These are phyloP conservation scores for Chaetops frenatus DNA, from an alignment of 2,113 vertebrate genomes.

Conservation along the genomic window DNA sequence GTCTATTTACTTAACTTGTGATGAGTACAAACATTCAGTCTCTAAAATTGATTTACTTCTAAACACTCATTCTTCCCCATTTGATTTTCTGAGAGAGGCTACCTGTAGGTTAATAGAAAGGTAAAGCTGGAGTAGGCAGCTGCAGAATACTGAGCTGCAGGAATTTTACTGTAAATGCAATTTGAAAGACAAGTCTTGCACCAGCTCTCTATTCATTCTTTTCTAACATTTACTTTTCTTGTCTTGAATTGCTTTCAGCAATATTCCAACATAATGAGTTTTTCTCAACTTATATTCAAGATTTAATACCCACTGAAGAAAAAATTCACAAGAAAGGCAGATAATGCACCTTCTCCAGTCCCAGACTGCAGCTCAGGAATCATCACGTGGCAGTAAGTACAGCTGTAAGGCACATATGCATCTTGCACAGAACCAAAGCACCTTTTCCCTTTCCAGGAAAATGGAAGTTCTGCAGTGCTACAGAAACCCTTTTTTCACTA, in stretches of 20 bases:
- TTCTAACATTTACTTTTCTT: constrained; percentile 46
- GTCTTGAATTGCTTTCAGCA: constrained; percentile 34
- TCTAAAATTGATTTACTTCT: constrained; percentile 57
- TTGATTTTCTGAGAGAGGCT: constrained; percentile 70
- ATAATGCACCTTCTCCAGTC: not conserved
- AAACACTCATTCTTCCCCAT: constrained; percentile 49
- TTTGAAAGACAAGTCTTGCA: constrained; percentile 7
- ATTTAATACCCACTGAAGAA: not conserved
- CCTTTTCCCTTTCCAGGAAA: not conserved
- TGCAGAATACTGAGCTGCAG: constrained; percentile 11
- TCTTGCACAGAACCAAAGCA: not conserved
- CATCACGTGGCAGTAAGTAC: not conserved
- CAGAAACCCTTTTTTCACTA: not conserved
- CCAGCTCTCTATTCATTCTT: constrained; percentile 7
- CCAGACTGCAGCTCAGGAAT: not conserved
- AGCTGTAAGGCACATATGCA: not conserved
- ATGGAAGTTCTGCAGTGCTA: not conserved
- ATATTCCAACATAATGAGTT: constrained; percentile 24
- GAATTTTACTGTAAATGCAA: constrained; percentile 46
- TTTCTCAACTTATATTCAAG: constrained; percentile 23
- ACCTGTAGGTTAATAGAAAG: constrained; percentile 57
- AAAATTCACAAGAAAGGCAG: not conserved
- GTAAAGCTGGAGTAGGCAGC: constrained; percentile 20
- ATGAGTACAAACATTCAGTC: constrained; percentile 18
- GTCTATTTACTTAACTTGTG: constrained; percentile 45